Percentiles rank a stretch among this genome's conserved stretches.
These are phyloP conservation scores for Remorina albescens DNA, from an alignment of 2,797 vertebrate genomes.

Conservation along the genomic window DNA sequence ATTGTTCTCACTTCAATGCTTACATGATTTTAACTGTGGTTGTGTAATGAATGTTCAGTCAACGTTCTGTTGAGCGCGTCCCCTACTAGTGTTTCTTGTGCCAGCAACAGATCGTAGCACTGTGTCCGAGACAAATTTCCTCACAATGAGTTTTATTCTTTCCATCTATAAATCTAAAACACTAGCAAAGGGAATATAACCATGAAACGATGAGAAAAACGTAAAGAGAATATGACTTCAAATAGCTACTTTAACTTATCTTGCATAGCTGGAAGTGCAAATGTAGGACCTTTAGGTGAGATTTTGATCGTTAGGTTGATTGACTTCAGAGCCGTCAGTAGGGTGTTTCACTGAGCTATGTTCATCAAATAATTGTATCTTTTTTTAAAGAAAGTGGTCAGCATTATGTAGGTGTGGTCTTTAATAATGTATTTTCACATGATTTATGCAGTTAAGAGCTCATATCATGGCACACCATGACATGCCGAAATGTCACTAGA, in stretches of 20 bases:
- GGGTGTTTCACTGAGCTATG: conserved; percentile 42
- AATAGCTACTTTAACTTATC: conserved; percentile 13
- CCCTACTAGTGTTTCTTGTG: too few relatives aligned
- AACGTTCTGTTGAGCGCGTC: too few relatives aligned
- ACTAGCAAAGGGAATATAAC: conserved; percentile 30
- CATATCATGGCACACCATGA: conserved; percentile 30
- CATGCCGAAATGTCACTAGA: conserved; percentile 61
- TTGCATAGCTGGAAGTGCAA: conserved; percentile 5
- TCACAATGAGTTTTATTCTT: too few relatives aligned
- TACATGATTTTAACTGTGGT: too few relatives aligned
- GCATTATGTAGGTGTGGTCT: conserved; percentile 30
- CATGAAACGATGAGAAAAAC: conserved; percentile 38
- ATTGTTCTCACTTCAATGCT: too few relatives aligned
- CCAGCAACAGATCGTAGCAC: too few relatives aligned
- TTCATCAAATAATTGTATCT: conserved; percentile 28
- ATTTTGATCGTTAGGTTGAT: conserved; percentile 31
- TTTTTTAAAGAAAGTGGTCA: conserved; percentile 23
- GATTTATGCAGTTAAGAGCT: conserved; percentile 49
- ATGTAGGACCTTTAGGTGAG: conserved; percentile 2
- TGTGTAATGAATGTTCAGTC: too few relatives aligned
- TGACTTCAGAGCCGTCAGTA: conserved; percentile 13
- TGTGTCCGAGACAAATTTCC: too few relatives aligned
- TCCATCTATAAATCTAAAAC: too few relatives aligned
- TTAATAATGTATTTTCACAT: conserved; percentile 39
- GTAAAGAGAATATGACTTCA: conserved; percentile 35